Conservation (phyloP, 2,113 vertebrate genomes). For the Serilophus lunatus region DNA sequence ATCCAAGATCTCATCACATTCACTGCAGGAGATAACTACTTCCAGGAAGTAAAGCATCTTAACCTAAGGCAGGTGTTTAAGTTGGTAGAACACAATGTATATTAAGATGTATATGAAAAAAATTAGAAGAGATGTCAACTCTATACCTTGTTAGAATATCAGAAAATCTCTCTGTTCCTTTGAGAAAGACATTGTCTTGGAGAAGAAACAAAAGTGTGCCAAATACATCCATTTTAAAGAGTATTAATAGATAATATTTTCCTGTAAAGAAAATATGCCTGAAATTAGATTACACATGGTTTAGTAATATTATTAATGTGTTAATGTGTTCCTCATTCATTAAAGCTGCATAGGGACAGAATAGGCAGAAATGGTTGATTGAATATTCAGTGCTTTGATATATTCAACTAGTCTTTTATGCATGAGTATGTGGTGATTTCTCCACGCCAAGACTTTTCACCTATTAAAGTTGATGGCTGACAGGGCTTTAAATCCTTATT, state of each 20-base stretch:
- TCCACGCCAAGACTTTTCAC: not conserved
- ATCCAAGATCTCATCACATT: not conserved
- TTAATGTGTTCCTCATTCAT: not conserved
- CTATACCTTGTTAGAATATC: not conserved
- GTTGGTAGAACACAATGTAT: not conserved
- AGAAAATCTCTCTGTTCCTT: not conserved
- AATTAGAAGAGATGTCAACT: not conserved
- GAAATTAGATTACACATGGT: not conserved
- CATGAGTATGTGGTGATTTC: accelerated
- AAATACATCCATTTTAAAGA: not conserved
- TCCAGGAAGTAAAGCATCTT: not conserved
- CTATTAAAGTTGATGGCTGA: not conserved
- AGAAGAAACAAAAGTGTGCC: not conserved
- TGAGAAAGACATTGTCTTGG: not conserved
- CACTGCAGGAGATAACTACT: not conserved
- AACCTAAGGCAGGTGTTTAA: not conserved
- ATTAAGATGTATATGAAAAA: no score
- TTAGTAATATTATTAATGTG: not conserved
- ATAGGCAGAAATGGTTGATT: not conserved
- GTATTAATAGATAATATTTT: not conserved
- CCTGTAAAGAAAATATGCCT: not conserved
- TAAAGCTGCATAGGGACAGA: not conserved
- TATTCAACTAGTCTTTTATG: not conserved
- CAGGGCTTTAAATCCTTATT: not conserved
- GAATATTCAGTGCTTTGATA: not conserved